Conservation (phyloP, 2,888 invertebrate genomes). For the Celastrina argiolus region DNA sequence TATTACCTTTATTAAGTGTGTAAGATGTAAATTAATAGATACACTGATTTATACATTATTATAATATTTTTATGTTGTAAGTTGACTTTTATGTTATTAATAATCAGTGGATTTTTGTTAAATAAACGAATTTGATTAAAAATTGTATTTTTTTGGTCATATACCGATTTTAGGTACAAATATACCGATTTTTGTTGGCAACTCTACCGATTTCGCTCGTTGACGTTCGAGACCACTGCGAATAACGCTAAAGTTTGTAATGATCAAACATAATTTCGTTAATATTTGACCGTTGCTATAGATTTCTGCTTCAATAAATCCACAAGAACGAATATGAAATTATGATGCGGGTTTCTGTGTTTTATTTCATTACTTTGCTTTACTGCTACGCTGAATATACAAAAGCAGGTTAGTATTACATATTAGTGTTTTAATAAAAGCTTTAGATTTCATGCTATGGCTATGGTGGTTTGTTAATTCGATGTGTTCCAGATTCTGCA, state of each 20-base stretch:
- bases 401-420: slow-evolving; percentile 57
- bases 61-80: too few species aligned
- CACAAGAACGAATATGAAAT: slow-evolving; percentile 56
- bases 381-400: slow-evolving; percentile 56
- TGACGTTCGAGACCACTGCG: too few species aligned
- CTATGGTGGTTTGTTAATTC: slow-evolving; percentile 1
- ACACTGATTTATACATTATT: too few species aligned
- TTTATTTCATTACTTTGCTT: slow-evolving; percentile 67
- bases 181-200: too few species aligned
- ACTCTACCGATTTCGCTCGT: too few species aligned
- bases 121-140: too few species aligned
- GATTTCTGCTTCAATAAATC: slow-evolving; percentile 33
- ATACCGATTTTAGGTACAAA: too few species aligned
- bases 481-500: slow-evolving; percentile 52
- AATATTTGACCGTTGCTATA: slow-evolving; percentile 51
- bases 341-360: slow-evolving; percentile 67
- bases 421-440: slow-evolving; percentile 8
- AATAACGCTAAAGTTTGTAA: slow-evolving; percentile 59
- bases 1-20: too few species aligned
- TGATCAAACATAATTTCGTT: slow-evolving; percentile 67
- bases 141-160: too few species aligned
- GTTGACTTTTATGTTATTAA: too few species aligned
- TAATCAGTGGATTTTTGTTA: too few species aligned
- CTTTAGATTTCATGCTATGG: background rate
- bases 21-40: too few species aligned